Conservation (phyloP, 53 echinoderm and acorn worm genomes). For the Hippasteria phrygiana region DNA sequence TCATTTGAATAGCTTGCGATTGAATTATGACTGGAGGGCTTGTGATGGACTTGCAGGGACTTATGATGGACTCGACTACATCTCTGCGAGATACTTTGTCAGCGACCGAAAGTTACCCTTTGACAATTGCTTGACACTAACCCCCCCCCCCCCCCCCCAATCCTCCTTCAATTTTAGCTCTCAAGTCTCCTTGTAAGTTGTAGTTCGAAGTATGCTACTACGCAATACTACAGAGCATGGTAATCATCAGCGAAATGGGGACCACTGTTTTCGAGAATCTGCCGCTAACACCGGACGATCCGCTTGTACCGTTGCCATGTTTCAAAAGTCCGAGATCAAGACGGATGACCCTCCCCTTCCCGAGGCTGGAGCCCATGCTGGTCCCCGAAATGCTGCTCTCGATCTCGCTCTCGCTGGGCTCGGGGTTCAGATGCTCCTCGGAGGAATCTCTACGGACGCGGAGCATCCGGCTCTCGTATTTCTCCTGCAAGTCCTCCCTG, state of each 20-base stretch:
- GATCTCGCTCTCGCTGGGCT: constrained; percentile 33
- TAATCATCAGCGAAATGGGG: neutral
- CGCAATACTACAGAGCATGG: neutral
- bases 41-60: too few species aligned
- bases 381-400: neutral
- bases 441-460: constrained; percentile 42
- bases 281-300: neutral
- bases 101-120: too few species aligned
- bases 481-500: constrained; percentile 50
- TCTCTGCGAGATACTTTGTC: too few species aligned
- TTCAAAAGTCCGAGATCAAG: neutral
- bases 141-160: too few species aligned
- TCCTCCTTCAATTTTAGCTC: too few species aligned
- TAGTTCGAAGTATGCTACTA: neutral
- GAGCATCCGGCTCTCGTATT: constrained; percentile 3
- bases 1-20: too few species aligned
- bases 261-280: neutral
- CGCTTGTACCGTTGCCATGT: neutral
- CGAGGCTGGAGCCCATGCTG: neutral
- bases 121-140: too few species aligned
- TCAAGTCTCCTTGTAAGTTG: too few species aligned
- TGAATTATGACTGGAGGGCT: too few species aligned
- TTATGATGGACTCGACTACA: too few species aligned
- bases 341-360: neutral
- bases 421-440: constrained; percentile 19